Evolutionary conservation across 2,797 vertebrate genomes (phyloP), one percentile per base, ranked within the genome.

Genomic region (Acanthurus tractus): DNA sequence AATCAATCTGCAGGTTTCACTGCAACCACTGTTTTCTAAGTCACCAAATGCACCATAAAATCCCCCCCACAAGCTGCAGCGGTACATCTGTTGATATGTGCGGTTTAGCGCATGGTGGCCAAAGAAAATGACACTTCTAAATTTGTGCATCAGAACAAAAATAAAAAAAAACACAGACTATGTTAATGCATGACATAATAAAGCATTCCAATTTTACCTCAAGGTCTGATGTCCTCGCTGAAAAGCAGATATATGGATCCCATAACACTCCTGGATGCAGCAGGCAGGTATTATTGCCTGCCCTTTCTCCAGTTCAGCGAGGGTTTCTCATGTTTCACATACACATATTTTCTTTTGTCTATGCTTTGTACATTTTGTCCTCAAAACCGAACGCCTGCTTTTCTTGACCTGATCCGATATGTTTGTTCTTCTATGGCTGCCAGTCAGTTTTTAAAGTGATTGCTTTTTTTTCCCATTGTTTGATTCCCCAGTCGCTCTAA

Each of bases 401-500:
- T 34, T 59, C 52, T 56, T 57, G 61, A 76, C 55, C 68, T 3
- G 29, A 52, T 56, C 61, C 40, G 57, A 63, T n/a, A 36, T 20
- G 25, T 81, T 78, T 76, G 52, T 63, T 72, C 48, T 64, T 36
- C 25, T 61, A 6, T 13, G 25, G 53, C 57, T 64, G 63, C 62
- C 66, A 49, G 62, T 52, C 59, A 42, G 18, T 29, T 29, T 29
- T 62, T 66, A 49, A 73, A 78, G 67, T 46, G 44, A 67, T 57
- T 15, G 57, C 49, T 74, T 76, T 53, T 48, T 74, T 76, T 53
- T 48, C 56, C 57, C 48, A 70, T 69, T 53, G 40, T 78, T 81
- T 61, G 29, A 71, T 58, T 80, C 72, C 38, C 55, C 11, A 59
- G 64, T 67, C 34, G 40, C 15, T 68, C 46, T 54, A 71, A 81